Conservation (phyloP, 2,888 invertebrate species). For the Oscheius sp. region DNA sequence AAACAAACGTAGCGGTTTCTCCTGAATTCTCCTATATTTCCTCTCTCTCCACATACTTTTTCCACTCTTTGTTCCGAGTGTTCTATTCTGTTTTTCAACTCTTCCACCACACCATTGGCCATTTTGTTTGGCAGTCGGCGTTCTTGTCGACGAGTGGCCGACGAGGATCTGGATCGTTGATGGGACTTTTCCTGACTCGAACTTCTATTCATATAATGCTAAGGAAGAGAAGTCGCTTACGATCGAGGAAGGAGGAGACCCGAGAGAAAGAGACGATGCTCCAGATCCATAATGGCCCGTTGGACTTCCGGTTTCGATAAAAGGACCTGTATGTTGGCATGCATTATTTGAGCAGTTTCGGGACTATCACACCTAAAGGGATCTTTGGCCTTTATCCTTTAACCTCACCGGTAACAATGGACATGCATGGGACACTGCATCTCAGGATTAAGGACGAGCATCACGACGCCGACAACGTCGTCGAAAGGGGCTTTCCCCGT, state of each 20-base stretch:
- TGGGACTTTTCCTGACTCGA: conserved; percentile 22
- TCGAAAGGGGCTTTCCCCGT: conserved; percentile 79
- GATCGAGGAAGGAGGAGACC: conserved; percentile 54
- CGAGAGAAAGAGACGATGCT: conserved; percentile 74
- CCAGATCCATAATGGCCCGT: conserved; percentile 85
- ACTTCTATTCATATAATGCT: neutral
- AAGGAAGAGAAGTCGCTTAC: conserved; percentile 9
- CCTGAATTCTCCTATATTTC: conserved; percentile 30
- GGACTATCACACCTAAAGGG: conserved; percentile 81
- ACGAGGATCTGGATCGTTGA: neutral
- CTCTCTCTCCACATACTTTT: conserved; percentile 26
- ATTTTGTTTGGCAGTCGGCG: conserved; percentile 26
- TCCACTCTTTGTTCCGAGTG: conserved; percentile 27
- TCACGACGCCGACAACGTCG: conserved; percentile 91
- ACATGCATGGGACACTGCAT: conserved; percentile 93
- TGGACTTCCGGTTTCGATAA: conserved; percentile 85
- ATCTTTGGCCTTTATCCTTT: neutral
- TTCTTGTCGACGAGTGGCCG: conserved; percentile 7
- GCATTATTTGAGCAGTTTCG: conserved; percentile 87
- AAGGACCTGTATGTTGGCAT: conserved; percentile 81
- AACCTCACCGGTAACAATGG: conserved; percentile 83
- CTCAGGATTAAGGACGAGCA: conserved; percentile 90
- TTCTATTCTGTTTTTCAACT: conserved; percentile 82
- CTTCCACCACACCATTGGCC: conserved; percentile 71
- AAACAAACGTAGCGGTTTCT: conserved; percentile 50